phyloP scores from a whole-genome alignment of 2,888 invertebrate species.

The Epirrhoe alternata region DNA sequence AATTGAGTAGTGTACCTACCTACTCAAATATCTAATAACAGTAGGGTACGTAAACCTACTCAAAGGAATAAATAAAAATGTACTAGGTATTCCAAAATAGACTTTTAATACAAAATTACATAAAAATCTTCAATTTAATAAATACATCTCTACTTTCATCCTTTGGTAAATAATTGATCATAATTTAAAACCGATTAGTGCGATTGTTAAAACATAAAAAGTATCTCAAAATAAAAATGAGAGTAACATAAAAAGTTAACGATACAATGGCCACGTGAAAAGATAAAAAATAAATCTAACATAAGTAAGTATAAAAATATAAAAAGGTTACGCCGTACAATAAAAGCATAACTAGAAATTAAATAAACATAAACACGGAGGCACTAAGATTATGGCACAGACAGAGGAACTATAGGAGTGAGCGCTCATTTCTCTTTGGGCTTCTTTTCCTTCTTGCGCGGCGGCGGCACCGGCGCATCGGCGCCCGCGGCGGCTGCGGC shows the following conservation, averaged over 20 bases:
- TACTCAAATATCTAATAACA: neutral
- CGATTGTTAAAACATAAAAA: conserved; percentile 58
- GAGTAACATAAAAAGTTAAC: conserved; percentile 66
- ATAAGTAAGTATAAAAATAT: conserved; percentile 48
- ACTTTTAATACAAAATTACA: conserved; percentile 79
- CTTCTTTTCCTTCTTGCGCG: conserved; percentile 84
- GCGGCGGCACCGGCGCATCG: conserved; percentile 81
- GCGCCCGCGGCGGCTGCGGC: conserved; percentile 55
- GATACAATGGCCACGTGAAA: conserved; percentile 62
- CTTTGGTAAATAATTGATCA: conserved; percentile 65
- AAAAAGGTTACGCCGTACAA: conserved; percentile 70
- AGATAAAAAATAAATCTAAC: conserved; percentile 60
- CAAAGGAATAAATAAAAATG: conserved; percentile 16
- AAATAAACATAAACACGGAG: conserved; percentile 67
- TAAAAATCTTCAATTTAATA: conserved; percentile 70
- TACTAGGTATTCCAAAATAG: conserved; percentile 68
- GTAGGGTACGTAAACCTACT: conserved; percentile 4
- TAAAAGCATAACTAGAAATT: conserved; percentile 74
- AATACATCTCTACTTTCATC: conserved; percentile 72
- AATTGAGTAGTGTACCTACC: no score
- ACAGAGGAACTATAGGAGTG: conserved; percentile 73
- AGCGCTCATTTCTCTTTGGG: conserved; percentile 81
- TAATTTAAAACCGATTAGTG: conserved; percentile 56
- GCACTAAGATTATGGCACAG: conserved; percentile 80
- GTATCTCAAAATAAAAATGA: conserved; percentile 56